Conservation (phyloP, 2,113 vertebrate species). For the Glaucidium brasilianum region DNA sequence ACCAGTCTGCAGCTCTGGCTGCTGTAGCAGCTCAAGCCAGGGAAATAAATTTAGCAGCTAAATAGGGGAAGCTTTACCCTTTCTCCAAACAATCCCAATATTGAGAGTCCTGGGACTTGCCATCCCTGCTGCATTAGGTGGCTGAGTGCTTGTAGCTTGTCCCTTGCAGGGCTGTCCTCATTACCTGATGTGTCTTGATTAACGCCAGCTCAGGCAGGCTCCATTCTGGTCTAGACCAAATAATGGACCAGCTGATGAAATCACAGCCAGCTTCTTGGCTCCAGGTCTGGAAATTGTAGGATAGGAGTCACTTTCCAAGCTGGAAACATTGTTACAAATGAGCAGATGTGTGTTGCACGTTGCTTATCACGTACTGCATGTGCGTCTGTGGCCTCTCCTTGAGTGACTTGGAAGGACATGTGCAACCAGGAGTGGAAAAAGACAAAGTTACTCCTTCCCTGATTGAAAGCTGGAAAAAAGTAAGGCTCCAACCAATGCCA, state of each 20-base stretch:
- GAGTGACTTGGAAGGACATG: background rate
- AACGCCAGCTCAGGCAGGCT: background rate
- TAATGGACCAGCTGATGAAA: background rate
- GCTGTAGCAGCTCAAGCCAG: background rate
- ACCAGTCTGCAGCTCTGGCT: accelerated
- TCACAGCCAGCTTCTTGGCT: background rate
- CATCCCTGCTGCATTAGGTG: background rate
- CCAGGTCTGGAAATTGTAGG: background rate
- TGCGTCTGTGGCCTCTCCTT: background rate
- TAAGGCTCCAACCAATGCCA: background rate
- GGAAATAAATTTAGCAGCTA: background rate
- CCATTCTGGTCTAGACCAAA: background rate
- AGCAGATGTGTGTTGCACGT: accelerated
- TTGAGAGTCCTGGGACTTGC: background rate
- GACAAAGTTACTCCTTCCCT: background rate
- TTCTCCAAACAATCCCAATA: background rate
- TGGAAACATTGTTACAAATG: accelerated
- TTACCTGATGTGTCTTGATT: accelerated
- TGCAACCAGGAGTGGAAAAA: background rate
- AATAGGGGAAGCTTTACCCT: background rate
- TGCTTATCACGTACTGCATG: background rate
- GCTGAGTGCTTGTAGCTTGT: accelerated
- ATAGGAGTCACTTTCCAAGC: background rate
- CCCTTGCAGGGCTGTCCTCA: background rate
- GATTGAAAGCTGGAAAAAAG: background rate